Conservation (phyloP, 2,888 invertebrate genomes). For the Campopleginae sp. region DNA sequence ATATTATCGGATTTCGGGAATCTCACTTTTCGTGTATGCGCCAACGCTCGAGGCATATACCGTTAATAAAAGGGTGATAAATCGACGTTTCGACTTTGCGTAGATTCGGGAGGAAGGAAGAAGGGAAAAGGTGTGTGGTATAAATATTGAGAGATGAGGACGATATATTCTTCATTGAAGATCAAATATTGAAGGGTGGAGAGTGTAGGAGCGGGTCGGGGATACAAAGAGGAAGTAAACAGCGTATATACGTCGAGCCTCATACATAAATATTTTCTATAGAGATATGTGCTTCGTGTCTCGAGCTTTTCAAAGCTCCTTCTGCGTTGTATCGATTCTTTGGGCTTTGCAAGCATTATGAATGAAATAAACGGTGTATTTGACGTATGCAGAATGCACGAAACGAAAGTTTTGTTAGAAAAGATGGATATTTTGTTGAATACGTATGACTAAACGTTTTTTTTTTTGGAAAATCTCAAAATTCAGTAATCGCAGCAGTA, state of each 20-base stretch:
- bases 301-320: conserved; percentile 38
- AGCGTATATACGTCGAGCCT: conserved; percentile 16
- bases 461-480: too few species aligned
- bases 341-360: conserved; percentile 75
- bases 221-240: conserved; percentile 37
- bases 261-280: neutral
- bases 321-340: conserved; percentile 76
- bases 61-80: conserved; percentile 56
- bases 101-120: neutral
- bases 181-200: conserved; percentile 57
- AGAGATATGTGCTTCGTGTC: neutral
- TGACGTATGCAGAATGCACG: conserved; percentile 54
- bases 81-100: conserved; percentile 53
- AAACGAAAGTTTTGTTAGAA: too few species aligned
- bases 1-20: conserved; percentile 48
- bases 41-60: conserved; percentile 31
- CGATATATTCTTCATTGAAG: conserved; percentile 50
- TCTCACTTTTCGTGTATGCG: conserved; percentile 43
- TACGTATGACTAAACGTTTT: too few species aligned
- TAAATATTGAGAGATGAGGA: conserved; percentile 59
- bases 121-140: conserved; percentile 41
- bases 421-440: too few species aligned
- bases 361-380: conserved; percentile 78
- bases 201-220: conserved; percentile 12
- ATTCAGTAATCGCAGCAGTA: too few species aligned